phyloP scores from a whole-genome alignment of 2,888 invertebrate genomes.

The Sycophila texana region DNA sequence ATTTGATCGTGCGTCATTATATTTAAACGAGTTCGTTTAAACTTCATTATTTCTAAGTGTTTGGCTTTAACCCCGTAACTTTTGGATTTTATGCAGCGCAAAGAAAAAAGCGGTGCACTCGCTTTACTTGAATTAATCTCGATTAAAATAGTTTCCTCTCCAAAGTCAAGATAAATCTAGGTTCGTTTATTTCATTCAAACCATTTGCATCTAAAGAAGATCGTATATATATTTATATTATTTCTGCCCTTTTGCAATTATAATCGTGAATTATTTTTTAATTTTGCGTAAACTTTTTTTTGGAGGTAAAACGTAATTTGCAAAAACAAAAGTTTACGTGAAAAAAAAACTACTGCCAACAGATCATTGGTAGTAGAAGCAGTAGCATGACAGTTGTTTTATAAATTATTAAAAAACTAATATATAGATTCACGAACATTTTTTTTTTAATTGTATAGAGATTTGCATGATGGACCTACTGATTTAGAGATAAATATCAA shows the following conservation, averaged over 20 bases:
- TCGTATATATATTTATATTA: not conserved
- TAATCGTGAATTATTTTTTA: not conserved
- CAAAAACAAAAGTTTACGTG: too few species aligned
- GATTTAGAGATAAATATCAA: too few species aligned
- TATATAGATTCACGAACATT: too few species aligned
- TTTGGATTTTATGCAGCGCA: not conserved
- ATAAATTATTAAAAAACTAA: too few species aligned
- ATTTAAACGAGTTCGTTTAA: not conserved
- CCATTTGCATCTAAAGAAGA: not conserved
- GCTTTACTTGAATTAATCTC: constrained; percentile 21
- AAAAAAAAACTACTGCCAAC: too few species aligned
- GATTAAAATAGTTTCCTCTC: constrained; percentile 29
- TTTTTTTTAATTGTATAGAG: too few species aligned
- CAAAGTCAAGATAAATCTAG: constrained; percentile 18
- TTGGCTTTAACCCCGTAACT: not conserved
- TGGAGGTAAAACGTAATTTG: too few species aligned
- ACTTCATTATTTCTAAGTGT: not conserved
- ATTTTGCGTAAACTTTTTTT: not conserved
- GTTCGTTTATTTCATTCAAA: not conserved
- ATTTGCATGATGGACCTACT: too few species aligned
- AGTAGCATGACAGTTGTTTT: too few species aligned
- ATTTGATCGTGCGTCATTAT: not conserved
- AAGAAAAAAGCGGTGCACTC: constrained; percentile 15
- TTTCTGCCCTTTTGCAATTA: not conserved
- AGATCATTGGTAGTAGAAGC: too few species aligned